Evolutionary conservation across 2,113 vertebrate genomes (phyloP).

Genomic region (Dolichotis patagonum): DNA sequence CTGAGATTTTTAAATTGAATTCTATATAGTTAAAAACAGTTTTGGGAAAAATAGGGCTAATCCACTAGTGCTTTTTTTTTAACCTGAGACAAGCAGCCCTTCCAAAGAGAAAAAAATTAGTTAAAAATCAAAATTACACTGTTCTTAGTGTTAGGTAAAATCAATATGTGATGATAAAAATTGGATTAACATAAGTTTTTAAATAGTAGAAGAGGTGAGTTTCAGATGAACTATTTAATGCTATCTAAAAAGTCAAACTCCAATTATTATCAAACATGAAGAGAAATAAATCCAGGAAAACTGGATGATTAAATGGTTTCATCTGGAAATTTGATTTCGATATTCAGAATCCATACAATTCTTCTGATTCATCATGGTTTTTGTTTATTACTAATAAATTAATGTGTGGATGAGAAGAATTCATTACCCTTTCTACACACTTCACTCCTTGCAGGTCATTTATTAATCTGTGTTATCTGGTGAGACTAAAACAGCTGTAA

Average conservation of each 20-base stretch:
- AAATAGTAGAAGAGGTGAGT: constrained; percentile 60
- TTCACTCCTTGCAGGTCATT: constrained; percentile 93
- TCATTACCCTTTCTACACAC: constrained; percentile 92
- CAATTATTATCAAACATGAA: constrained; percentile 77
- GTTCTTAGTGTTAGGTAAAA: constrained; percentile 64
- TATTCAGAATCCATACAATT: constrained; percentile 88
- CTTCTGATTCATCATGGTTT: constrained; percentile 90
- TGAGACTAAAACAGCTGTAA: constrained; percentile 93
- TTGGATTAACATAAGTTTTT: constrained; percentile 69
- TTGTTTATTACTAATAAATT: constrained; percentile 92
- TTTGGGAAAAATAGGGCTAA: constrained; percentile 42
- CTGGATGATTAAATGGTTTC: constrained; percentile 88
- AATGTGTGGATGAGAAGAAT: constrained; percentile 89
- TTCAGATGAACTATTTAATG: constrained; percentile 74
- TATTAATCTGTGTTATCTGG: constrained; percentile 95
- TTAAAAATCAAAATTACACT: constrained; percentile 76
- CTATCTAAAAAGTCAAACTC: constrained; percentile 78
- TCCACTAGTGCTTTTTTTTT: not conserved
- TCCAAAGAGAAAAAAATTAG: constrained; percentile 71
- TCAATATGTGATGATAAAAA: constrained; percentile 58
- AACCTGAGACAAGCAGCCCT: constrained; percentile 58
- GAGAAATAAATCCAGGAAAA: constrained; percentile 86
- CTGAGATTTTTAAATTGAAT: constrained; percentile 57
- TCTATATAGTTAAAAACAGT: not conserved
- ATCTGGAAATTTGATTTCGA: constrained; percentile 88